Percentiles rank a stretch among this genome's conserved stretches.
phyloP scores from a whole-genome alignment of 2,797 vertebrate species.

The Prunella strophiata region DNA sequence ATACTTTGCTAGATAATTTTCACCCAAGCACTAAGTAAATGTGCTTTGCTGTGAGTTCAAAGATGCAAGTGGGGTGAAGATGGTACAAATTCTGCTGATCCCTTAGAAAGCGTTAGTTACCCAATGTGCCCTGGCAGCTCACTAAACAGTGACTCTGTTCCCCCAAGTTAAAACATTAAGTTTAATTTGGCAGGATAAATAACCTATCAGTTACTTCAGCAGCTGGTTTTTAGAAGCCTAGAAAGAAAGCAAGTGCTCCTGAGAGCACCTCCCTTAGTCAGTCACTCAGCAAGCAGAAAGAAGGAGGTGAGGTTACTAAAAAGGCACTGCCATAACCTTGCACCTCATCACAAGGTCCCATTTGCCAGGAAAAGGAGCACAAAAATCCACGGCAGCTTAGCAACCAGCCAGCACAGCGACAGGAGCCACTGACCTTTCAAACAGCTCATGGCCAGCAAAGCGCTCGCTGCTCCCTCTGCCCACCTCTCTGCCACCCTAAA shows the following conservation, averaged over 20 bases:
- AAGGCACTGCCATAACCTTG: not conserved
- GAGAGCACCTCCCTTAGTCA: not conserved
- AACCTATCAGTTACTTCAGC: not conserved
- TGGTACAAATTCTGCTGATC: not conserved
- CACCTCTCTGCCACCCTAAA: not conserved
- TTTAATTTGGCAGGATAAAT: not conserved
- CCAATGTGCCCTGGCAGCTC: not conserved
- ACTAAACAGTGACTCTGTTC: not conserved
- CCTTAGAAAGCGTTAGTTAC: not conserved
- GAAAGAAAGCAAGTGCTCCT: not conserved
- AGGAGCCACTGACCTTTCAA: not conserved
- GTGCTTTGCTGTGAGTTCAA: not conserved
- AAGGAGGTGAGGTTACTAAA: not conserved
- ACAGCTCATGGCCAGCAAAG: not conserved
- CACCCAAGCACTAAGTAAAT: not conserved
- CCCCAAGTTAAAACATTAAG: not conserved
- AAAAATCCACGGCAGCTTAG: constrained; percentile 17
- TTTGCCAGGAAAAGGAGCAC: not conserved
- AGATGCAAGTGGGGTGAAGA: not conserved
- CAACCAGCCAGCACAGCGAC: not conserved
- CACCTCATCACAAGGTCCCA: not conserved
- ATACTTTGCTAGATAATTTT: not conserved
- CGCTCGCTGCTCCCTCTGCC: fast-evolving
- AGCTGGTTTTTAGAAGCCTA: not conserved
- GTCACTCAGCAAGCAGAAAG: not conserved